Base-by-base conservation (phyloP, 1,140 invertebrate species). In the Eriosoma lanigerum region DNA sequence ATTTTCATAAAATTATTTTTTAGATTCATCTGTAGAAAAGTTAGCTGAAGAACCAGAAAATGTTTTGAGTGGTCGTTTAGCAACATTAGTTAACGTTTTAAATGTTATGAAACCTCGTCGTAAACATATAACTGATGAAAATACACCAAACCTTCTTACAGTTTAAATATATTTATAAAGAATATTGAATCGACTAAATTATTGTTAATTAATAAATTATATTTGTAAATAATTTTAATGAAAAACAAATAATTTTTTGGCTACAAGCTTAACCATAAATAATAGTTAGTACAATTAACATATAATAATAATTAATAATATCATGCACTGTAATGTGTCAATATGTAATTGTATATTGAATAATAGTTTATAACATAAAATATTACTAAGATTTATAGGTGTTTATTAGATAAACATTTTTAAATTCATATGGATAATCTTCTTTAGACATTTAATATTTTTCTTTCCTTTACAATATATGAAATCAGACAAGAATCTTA, bases 11-110 rank as follows among this genome's bases (percentile, higher is more conserved):
- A 48, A 21, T 15, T 26, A 9, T 17, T 62, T 62, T 78, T 62
- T 78, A 78, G 75, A 78, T 78, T 78, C 75, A 24, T 78, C 75
- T 26, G 72, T 48, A 2, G 75, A 78, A 78, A 78, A 78, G 10
- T 8, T 78, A 26, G 29, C 58, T 8, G 75, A 78, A 78, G 75
- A 78, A 78, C 75, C 75, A 29, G 75, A 78, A 50, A 78, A 78
- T 48, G 56, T 78, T 26, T 48, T 78, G 1, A 60, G 75, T 46
- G 54, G 56, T 32, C 52, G 75, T 46, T 8, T 78, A 48, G 75
- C 75, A 58, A 78, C 75, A 44, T 29, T 78, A 10, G 75, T 78
- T 1, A 78, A 78, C n/a, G 54, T 78, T 19, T 60, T 78, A 15
- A 78, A 60, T 78, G 56, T 78, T 9, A 78, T 78, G 15, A 78